Conservation (phyloP, 2,888 invertebrate genomes). For the Limenitis camilla region DNA sequence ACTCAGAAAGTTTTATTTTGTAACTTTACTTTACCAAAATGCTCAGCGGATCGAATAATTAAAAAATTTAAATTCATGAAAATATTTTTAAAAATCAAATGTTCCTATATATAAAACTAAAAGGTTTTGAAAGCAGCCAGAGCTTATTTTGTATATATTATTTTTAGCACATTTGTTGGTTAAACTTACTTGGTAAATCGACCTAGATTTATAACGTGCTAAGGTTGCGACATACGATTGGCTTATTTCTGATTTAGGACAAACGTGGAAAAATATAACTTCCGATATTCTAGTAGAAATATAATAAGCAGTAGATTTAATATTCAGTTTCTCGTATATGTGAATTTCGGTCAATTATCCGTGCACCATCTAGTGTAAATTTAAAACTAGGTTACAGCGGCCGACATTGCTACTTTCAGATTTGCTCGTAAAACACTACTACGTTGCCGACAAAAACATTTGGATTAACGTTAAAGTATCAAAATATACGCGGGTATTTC, state of each 20-base stretch:
- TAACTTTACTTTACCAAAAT: too few relatives aligned
- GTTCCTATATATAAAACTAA: too few relatives aligned
- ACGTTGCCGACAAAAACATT: slow-evolving; percentile 15
- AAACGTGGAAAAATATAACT: slow-evolving; percentile 4
- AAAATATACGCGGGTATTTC: slow-evolving; percentile 3
- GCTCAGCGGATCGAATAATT: too few relatives aligned
- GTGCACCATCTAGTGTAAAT: slow-evolving; percentile 49
- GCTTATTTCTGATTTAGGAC: not conserved
- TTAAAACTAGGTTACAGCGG: slow-evolving; percentile 63
- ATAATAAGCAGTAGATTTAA: slow-evolving; percentile 10
- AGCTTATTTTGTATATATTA: too few relatives aligned
- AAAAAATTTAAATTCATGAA: too few relatives aligned
- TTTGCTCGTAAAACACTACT: slow-evolving; percentile 32
- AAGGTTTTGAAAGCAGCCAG: too few relatives aligned
- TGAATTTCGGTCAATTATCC: slow-evolving; percentile 46
- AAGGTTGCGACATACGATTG: not conserved
- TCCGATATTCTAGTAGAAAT: slow-evolving; percentile 14
- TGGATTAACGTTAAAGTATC: slow-evolving; percentile 12
- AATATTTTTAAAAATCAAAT: too few relatives aligned
- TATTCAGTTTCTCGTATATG: slow-evolving; percentile 22
- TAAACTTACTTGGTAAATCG: too few relatives aligned
- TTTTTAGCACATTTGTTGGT: too few relatives aligned
- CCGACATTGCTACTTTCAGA: slow-evolving; percentile 35
- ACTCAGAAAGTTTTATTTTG: too few relatives aligned
- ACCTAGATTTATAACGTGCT: not conserved